Conservation (phyloP, 1,140 invertebrate species). For the Drosophila orena region DNA sequence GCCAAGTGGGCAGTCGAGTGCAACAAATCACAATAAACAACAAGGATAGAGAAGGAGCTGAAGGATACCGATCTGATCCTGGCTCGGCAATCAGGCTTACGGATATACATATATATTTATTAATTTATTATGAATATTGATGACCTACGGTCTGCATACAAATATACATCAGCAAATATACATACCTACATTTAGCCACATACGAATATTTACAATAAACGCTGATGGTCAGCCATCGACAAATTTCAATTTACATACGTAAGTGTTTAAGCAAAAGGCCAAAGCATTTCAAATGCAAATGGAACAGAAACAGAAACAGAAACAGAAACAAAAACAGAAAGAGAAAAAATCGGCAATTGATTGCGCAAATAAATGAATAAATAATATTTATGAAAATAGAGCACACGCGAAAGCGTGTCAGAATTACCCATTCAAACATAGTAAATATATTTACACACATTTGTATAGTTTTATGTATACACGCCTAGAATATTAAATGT, state of each 20-base stretch:
- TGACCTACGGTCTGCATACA: constrained; percentile 49
- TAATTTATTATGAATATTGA: constrained; percentile 67
- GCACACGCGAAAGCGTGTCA: constrained; percentile 45
- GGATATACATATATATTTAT: constrained; percentile 50
- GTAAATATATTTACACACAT: constrained; percentile 41
- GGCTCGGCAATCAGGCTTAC: constrained; percentile 31
- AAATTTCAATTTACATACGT: constrained; percentile 71
- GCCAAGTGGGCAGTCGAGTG: constrained; percentile 37
- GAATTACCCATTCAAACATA: constrained; percentile 48
- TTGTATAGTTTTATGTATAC: constrained; percentile 45
- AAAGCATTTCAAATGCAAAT: constrained; percentile 75
- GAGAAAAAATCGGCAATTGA: constrained; percentile 30
- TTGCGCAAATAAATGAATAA: constrained; percentile 48
- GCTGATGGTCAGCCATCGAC: constrained; percentile 8
- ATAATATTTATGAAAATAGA: constrained; percentile 51
- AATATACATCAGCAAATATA: constrained; percentile 31
- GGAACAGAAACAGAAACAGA: constrained; percentile 14
- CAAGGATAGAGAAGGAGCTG: not conserved
- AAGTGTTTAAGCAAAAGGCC: constrained; percentile 76
- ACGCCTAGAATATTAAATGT: constrained; percentile 33
- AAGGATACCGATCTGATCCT: constrained; percentile 1
- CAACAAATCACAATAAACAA: constrained; percentile 49
- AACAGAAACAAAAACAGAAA: too few relatives aligned
- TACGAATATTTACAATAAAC: constrained; percentile 56
- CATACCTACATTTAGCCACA: constrained; percentile 54